A percentile compares a stretch with the other conserved stretches of the same genome.
Evolutionary conservation across 2,797 vertebrate species (phyloP).

Genomic region (Microctenopoma lineatum): DNA sequence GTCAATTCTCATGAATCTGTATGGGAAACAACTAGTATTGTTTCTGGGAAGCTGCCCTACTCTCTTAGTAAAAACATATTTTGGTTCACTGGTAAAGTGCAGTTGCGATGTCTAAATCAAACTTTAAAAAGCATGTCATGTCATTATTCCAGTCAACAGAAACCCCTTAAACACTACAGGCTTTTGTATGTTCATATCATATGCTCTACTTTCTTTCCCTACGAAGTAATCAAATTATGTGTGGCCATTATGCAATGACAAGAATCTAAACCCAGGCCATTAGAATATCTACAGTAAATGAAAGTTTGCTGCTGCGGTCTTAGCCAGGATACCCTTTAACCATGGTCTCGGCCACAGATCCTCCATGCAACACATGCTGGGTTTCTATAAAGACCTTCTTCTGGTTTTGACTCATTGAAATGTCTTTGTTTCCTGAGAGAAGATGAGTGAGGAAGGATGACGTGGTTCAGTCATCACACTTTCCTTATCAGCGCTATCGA

Average conservation of each 20-base stretch:
- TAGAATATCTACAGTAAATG: slow-evolving; percentile 39
- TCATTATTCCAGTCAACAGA: slow-evolving; percentile 28
- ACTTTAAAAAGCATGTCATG: slow-evolving; percentile 36
- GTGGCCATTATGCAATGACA: slow-evolving; percentile 54
- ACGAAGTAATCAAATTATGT: slow-evolving; percentile 60
- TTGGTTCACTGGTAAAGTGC: slow-evolving; percentile 32
- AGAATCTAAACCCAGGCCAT: slow-evolving; percentile 38
- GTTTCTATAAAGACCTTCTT: slow-evolving; percentile 41
- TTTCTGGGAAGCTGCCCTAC: slow-evolving; percentile 72
- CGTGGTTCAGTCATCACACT: not conserved
- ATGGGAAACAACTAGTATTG: slow-evolving; percentile 77
- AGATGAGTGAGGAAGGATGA: slow-evolving; percentile 4
- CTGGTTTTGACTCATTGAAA: slow-evolving; percentile 49
- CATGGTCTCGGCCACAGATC: slow-evolving; percentile 55
- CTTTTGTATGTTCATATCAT: slow-evolving; percentile 27
- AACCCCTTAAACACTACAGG: slow-evolving; percentile 12
- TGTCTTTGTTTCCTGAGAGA: slow-evolving; percentile 29
- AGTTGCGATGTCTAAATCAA: slow-evolving; percentile 29
- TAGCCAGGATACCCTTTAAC: slow-evolving; percentile 50
- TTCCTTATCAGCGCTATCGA: slow-evolving; percentile 19
- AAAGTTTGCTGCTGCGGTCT: slow-evolving; percentile 62
- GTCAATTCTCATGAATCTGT: slow-evolving; percentile 83
- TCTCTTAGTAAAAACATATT: slow-evolving; percentile 57
- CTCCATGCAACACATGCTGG: slow-evolving; percentile 43
- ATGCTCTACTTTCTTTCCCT: slow-evolving; percentile 17